Conservation (phyloP, 1,140 invertebrate species). For the Frieseomelitta varia region DNA sequence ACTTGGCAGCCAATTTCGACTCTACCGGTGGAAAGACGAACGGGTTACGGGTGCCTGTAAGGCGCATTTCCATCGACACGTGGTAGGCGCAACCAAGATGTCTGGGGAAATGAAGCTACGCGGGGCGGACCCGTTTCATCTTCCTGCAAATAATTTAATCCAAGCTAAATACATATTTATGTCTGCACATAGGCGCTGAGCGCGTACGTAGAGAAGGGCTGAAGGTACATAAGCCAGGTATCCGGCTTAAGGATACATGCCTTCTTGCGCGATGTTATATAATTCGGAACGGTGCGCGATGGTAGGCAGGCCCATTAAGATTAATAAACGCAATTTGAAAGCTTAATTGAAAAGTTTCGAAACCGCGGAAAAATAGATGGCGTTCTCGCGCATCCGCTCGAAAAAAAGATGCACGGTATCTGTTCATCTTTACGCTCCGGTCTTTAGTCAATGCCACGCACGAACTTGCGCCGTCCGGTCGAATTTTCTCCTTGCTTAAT, state of each 20-base stretch:
- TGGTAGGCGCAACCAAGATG: conserved; percentile 66
- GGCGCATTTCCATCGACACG: conserved; percentile 66
- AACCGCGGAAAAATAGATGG: neutral
- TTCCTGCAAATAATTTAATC: conserved; percentile 72
- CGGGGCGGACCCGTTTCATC: conserved; percentile 68
- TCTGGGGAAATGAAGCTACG: conserved; percentile 70
- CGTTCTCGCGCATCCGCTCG: neutral
- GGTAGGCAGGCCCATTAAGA: conserved; percentile 41
- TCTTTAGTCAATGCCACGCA: neutral
- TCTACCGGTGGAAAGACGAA: conserved; percentile 47
- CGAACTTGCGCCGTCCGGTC: conserved; percentile 1
- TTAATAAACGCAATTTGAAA: conserved; percentile 56
- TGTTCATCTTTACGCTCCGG: neutral
- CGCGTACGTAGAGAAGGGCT: conserved; percentile 48
- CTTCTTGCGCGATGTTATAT: conserved; percentile 16
- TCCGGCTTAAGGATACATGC: conserved; percentile 46
- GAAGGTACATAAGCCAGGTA: conserved; percentile 48
- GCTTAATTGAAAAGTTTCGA: conserved; percentile 49
- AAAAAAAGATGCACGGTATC: neutral
- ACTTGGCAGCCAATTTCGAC: conserved; percentile 59
- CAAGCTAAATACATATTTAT: conserved; percentile 70
- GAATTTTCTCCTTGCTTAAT: conserved; percentile 16
- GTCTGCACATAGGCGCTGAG: conserved; percentile 61
- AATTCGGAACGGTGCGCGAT: conserved; percentile 3
- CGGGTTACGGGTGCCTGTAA: conserved; percentile 50